These are phyloP conservation scores for Gracilinanus agilis DNA, from an alignment of 2,113 vertebrate species.

Conservation along the genomic window DNA sequence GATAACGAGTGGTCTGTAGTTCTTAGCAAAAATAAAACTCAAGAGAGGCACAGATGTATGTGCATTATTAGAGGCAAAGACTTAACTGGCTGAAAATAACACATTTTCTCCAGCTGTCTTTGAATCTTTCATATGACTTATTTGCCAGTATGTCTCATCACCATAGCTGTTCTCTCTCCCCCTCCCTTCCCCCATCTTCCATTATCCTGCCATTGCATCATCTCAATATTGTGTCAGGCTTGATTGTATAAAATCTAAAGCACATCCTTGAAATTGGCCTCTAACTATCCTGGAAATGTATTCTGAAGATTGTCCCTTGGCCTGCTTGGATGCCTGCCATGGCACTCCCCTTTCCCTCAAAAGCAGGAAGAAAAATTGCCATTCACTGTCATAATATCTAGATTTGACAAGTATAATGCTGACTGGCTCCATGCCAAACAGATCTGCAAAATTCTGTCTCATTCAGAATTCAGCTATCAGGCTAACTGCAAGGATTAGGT, in stretches of 20 bases:
- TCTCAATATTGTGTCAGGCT: not conserved
- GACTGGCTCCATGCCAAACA: not conserved
- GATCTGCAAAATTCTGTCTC: too few species aligned
- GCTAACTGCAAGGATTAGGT: fast-evolving
- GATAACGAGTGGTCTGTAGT: not conserved
- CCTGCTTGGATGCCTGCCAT: not conserved
- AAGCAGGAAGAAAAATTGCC: not conserved
- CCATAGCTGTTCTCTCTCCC: not conserved
- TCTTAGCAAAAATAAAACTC: not conserved
- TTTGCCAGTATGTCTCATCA: not conserved
- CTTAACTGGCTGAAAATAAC: not conserved
- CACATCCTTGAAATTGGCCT: constrained; percentile 21
- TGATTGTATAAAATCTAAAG: not conserved
- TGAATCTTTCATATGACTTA: not conserved
- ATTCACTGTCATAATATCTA: not conserved
- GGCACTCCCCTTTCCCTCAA: not conserved
- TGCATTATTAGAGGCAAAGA: not conserved
- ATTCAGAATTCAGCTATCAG: not conserved
- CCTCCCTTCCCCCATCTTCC: not conserved
- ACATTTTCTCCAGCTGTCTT: not conserved
- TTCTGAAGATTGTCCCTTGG: not conserved
- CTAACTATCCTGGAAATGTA: not conserved
- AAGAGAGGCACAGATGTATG: not conserved
- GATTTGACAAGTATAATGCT: not conserved
- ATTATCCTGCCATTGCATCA: not conserved